Evolutionary conservation across 2,797 vertebrate species (phyloP).

Genomic region (Huso huso): DNA sequence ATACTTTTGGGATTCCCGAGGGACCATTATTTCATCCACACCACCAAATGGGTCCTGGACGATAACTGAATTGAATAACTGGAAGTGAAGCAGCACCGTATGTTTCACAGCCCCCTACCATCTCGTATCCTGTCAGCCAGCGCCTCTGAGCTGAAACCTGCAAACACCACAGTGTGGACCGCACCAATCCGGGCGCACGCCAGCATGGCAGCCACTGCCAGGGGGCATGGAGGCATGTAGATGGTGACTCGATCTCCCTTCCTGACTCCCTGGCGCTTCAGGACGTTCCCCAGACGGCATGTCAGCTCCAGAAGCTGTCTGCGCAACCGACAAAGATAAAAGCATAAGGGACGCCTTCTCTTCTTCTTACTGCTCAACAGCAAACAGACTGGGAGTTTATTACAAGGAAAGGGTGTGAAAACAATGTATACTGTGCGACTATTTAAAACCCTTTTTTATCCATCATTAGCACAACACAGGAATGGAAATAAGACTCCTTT

Average conservation of each 20-base stretch:
- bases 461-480: no score
- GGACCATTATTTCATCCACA: no score
- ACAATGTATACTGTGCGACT: background rate
- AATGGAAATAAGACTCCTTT: no score
- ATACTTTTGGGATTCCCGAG: background rate
- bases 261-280: constrained; percentile 43
- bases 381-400: background rate
- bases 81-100: background rate
- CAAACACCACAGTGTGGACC: constrained; percentile 40
- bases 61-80: background rate
- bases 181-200: constrained; percentile 50
- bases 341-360: background rate
- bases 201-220: constrained; percentile 49
- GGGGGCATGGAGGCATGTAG: constrained; percentile 45
- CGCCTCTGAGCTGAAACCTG: constrained; percentile 44
- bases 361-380: background rate
- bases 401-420: background rate
- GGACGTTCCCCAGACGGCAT: constrained; percentile 39
- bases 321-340: constrained; percentile 1
- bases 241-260: constrained; percentile 48
- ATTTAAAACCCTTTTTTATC: background rate
- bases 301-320: constrained; percentile 47
- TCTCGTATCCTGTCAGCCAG: constrained; percentile 40
- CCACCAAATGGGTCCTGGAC: no score
- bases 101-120: constrained; percentile 31